These are phyloP conservation scores for Tachina lurida DNA, from an alignment of 2,888 invertebrate species.

Conservation along the genomic window DNA sequence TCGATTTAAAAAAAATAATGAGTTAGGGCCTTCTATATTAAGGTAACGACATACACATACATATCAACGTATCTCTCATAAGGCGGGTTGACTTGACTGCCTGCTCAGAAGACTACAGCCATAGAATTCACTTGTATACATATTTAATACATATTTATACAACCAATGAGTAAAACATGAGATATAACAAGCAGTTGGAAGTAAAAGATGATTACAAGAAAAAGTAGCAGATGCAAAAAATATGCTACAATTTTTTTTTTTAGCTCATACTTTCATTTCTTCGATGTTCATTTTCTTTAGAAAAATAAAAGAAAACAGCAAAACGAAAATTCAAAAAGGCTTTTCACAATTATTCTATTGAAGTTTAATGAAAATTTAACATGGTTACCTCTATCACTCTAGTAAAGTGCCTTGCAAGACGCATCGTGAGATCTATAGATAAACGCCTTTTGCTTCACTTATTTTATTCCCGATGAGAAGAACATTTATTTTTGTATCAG, in stretches of 20 bases:
- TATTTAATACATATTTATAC: not conserved
- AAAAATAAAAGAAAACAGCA: not conserved
- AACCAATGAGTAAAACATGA: not conserved
- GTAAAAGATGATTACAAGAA: conserved; percentile 29
- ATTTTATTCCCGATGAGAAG: too few relatives aligned
- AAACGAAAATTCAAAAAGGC: not conserved
- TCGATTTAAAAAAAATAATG: too few relatives aligned
- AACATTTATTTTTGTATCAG: too few relatives aligned
- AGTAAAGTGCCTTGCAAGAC: too few relatives aligned
- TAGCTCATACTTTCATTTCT: conserved; percentile 18
- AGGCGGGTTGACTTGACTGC: conserved; percentile 53
- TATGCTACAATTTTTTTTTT: conserved; percentile 43
- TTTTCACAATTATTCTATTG: not conserved
- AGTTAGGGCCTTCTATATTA: too few relatives aligned
- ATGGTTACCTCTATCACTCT: too few relatives aligned
- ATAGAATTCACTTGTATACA: not conserved
- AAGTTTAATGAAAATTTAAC: not conserved
- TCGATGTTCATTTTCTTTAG: conserved; percentile 37
- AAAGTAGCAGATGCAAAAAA: conserved; percentile 68
- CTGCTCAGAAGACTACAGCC: conserved; percentile 36
- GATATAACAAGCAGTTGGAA: conserved; percentile 17
- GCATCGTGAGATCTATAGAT: too few relatives aligned
- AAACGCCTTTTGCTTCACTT: too few relatives aligned
- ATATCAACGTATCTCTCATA: conserved; percentile 22
- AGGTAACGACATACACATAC: too few relatives aligned